Evolutionary conservation across 2,113 vertebrate species (phyloP), one percentile per base, ranked within the genome.

Genomic region (Melanotaenia duboulayi): DNA sequence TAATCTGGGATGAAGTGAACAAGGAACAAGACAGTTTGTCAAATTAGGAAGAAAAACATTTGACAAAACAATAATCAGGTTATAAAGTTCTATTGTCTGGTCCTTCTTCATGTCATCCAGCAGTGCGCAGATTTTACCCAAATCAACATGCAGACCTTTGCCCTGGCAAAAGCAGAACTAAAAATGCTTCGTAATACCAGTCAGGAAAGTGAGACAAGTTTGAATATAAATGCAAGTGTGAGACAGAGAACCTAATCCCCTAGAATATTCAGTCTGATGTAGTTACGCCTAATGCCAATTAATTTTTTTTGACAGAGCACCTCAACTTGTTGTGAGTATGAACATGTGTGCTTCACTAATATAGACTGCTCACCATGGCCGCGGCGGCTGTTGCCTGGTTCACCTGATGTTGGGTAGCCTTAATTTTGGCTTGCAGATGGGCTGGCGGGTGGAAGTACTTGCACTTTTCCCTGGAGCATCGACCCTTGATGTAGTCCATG

Each of bases 401-500:
- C 95, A 99, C 97, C 95, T 99, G 97, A 95, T 99, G 98, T 87
- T 99, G 97, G 71, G 97, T 94, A 86, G 97, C 97, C 95, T 99
- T 99, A 86, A 99, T 99, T 95, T 99, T 99, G 94, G 97, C 97
- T 95, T 99, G 97, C 94, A 99, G 96, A 67, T 99, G 97, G 67
- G 97, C 96, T 0, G 97, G 97, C 46, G 97, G 97, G 80, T 99
- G 97, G 58, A 99, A 99, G 86, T 99, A 99, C 95, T 99, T 99
- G 96, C 97, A 99, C 95, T 99, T 99, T 95, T 99, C 97, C 92
- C 97, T 92, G 74, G 97, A 97, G 94, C 97, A 99, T 81, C 97
- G 96, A 78, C 97, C 97, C 92, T 99, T 99, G 93, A 99, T 99
- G 94, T 97, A 99, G 93, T 99, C 97, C 97, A 99, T 99, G 87